Percentiles rank a stretch among this genome's conserved stretches.
Conservation (phyloP, 2,113 vertebrate species). For the Archocentrus centrarchus region DNA sequence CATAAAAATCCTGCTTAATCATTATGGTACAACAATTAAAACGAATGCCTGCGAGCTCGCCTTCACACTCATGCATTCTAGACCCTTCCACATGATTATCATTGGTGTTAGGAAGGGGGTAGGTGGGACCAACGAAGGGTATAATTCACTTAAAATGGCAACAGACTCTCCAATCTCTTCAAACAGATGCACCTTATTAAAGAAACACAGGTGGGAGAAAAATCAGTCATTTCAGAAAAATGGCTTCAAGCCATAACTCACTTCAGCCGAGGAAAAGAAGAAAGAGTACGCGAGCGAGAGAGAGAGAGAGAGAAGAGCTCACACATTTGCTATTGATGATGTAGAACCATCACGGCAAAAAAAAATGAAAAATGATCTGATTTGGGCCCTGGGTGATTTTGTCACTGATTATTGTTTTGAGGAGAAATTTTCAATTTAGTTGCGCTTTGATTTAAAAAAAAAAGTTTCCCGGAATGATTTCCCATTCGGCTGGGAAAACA, state of each 20-base stretch:
- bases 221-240: conserved; percentile 53
- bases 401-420: conserved; percentile 48
- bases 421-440: conserved; percentile 27
- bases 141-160: conserved; percentile 71
- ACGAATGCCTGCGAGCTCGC: conserved; percentile 69
- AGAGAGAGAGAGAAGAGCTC: not conserved
- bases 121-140: conserved; percentile 65
- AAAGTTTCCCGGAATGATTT: conserved; percentile 36
- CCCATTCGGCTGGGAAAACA: conserved; percentile 31
- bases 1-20: conserved; percentile 79
- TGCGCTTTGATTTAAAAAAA: conserved; percentile 23
- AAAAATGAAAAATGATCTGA: conserved; percentile 55
- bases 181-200: conserved; percentile 59
- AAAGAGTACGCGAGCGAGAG: not conserved
- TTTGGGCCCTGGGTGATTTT: conserved; percentile 33
- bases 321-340: conserved; percentile 27
- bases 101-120: conserved; percentile 41
- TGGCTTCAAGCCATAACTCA: conserved; percentile 14
- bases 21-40: conserved; percentile 77
- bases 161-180: conserved; percentile 46
- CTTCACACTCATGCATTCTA: conserved; percentile 63
- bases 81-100: conserved; percentile 59
- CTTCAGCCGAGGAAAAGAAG: not conserved
- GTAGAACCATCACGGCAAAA: conserved; percentile 25
- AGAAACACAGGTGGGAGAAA: conserved; percentile 49